These are phyloP conservation scores for Acanthaster planci DNA, from an alignment of 35 echinoderm and acorn worm genomes.

Conservation along the genomic window DNA sequence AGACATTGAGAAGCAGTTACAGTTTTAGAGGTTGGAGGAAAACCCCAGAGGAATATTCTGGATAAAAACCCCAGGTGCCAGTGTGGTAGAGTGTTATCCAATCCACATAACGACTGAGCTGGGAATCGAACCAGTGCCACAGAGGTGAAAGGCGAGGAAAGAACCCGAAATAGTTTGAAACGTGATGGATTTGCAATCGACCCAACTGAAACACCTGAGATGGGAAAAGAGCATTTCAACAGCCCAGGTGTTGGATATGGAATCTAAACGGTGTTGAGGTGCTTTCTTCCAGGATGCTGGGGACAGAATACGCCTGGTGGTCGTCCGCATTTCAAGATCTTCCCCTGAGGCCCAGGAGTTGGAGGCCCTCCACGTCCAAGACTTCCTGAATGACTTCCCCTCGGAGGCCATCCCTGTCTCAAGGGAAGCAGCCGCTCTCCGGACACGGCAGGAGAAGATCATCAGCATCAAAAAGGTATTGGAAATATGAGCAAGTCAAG, in stretches of 20 bases:
- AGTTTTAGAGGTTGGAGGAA: no score
- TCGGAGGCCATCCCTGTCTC: conserved; percentile 68
- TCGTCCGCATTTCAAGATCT: conserved; percentile 7
- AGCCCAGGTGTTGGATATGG: no score
- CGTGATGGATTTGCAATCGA: background rate
- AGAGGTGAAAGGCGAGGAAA: no score
- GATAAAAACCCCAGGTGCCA: no score
- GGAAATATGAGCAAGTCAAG: background rate
- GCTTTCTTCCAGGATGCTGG: conserved; percentile 53
- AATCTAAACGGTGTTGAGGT: no score
- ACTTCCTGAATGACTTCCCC: conserved; percentile 54
- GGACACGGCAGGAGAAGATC: conserved; percentile 61
- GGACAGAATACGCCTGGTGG: conserved; percentile 67
- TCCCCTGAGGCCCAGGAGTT: background rate
- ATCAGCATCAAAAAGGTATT: conserved; percentile 79
- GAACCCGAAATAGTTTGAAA: no score
- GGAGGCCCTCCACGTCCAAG: conserved; percentile 1
- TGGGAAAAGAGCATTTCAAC: background rate
- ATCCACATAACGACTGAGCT: no score
- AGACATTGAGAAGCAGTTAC: no score
- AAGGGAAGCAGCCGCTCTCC: conserved; percentile 48
- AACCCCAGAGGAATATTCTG: no score
- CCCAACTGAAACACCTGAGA: background rate
- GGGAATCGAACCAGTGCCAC: no score
- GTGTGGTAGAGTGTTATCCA: no score